Evolutionary conservation across 2,797 vertebrate species (phyloP).

Genomic region (Enteromius thamalakanensis): DNA sequence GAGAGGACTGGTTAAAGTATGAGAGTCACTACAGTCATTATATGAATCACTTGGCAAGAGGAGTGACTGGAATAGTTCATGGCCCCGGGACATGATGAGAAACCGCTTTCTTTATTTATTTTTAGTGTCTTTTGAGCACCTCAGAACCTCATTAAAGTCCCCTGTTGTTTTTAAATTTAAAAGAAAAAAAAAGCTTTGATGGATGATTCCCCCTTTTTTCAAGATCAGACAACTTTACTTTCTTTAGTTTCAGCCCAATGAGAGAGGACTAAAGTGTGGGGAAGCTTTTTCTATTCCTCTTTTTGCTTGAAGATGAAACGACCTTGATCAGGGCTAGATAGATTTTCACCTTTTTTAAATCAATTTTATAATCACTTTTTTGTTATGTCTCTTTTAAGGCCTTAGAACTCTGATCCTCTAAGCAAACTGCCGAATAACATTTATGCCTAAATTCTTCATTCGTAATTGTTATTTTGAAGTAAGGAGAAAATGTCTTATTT

Average conservation of each 20-base stretch:
- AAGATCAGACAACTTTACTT: slow-evolving; percentile 57
- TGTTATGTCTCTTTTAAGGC: background rate
- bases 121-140: slow-evolving; percentile 69
- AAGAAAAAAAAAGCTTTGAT: slow-evolving; percentile 58
- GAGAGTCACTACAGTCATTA: slow-evolving; percentile 2
- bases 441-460: background rate
- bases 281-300: background rate
- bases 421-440: background rate
- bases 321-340: background rate
- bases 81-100: slow-evolving; percentile 66
- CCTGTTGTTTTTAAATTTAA: slow-evolving; percentile 72
- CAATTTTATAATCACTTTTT: background rate
- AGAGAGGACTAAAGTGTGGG: background rate
- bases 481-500: background rate
- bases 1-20: background rate
- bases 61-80: slow-evolving; percentile 68
- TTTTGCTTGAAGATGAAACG: background rate
- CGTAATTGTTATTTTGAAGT: background rate
- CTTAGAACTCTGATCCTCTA: background rate
- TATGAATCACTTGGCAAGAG: slow-evolving; percentile 10
- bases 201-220: slow-evolving; percentile 64
- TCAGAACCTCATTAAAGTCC: slow-evolving; percentile 72
- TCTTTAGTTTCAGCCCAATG: slow-evolving; percentile 27
- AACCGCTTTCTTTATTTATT: slow-evolving; percentile 64
- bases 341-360: background rate